phyloP scores from a whole-genome alignment of 2,113 vertebrate genomes.

The Gallinago undulata region DNA sequence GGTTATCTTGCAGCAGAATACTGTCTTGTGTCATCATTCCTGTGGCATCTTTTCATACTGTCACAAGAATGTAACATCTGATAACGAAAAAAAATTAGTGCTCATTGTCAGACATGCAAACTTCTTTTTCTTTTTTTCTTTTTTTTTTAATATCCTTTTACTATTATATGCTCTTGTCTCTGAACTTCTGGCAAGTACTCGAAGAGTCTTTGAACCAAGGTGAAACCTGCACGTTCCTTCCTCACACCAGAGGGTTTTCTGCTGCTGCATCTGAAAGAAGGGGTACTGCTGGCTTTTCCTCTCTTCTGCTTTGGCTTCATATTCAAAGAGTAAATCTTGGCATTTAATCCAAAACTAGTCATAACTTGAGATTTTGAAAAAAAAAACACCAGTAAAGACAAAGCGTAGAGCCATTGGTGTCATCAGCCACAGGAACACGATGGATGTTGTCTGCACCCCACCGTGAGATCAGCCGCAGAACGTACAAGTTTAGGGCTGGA shows the following conservation, averaged over 20 bases:
- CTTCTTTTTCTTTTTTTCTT: not conserved
- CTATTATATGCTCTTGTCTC: not conserved
- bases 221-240: not conserved
- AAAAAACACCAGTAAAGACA: not conserved
- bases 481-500: not conserved
- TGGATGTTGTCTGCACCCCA: not conserved
- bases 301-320: not conserved
- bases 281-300: not conserved
- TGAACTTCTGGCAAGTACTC: conserved; percentile 6
- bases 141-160: conserved; percentile 38
- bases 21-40: conserved; percentile 39
- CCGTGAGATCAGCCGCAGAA: not conserved
- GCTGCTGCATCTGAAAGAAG: not conserved
- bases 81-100: conserved; percentile 43
- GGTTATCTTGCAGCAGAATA: conserved; percentile 27
- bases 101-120: conserved; percentile 23
- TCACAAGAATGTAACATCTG: conserved; percentile 37
- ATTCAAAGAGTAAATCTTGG: not conserved
- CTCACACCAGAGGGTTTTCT: not conserved
- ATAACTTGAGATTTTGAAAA: not conserved
- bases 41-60: conserved; percentile 24
- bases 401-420: not conserved
- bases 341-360: not conserved
- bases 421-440: accelerated
- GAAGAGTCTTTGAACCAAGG: conserved; percentile 24